These are phyloP conservation scores for Ceratina australensis DNA, from an alignment of 1,140 invertebrate genomes.

Conservation along the genomic window DNA sequence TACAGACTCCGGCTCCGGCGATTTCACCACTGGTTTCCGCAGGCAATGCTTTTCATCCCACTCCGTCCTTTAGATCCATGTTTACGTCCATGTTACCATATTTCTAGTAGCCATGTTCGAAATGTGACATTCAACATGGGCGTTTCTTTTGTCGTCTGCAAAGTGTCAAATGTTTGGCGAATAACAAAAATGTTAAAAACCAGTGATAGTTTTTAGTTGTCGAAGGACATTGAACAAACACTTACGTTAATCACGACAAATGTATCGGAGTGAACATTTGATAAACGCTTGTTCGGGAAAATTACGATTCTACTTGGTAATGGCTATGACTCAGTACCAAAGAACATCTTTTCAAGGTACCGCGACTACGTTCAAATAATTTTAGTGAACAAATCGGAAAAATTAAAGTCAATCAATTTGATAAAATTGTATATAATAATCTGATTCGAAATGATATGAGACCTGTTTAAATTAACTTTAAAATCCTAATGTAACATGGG, in stretches of 20 bases:
- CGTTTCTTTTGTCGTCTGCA: slow-evolving; percentile 68
- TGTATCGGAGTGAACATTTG: slow-evolving; percentile 11
- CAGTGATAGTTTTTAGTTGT: slow-evolving; percentile 19
- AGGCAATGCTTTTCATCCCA: too few species aligned
- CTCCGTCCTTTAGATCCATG: too few species aligned
- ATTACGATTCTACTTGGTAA: slow-evolving; percentile 24
- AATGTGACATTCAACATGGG: slow-evolving; percentile 57
- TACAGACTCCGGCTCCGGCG: too few species aligned
- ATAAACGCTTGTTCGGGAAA: slow-evolving; percentile 19
- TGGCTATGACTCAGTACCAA: slow-evolving; percentile 23
- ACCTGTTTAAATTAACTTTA: slow-evolving; percentile 9
- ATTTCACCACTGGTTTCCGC: too few species aligned
- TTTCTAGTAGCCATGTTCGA: slow-evolving; percentile 52
- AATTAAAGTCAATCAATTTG: neutral
- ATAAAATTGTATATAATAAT: slow-evolving; percentile 1
- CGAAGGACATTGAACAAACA: neutral
- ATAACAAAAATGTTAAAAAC: slow-evolving; percentile 41
- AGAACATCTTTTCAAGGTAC: slow-evolving; percentile 22
- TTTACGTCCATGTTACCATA: too few species aligned
- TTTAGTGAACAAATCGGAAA: slow-evolving; percentile 18
- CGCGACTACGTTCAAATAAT: slow-evolving; percentile 1
- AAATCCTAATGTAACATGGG: neutral
- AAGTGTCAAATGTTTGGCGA: slow-evolving; percentile 56
- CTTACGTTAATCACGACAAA: slow-evolving; percentile 3
- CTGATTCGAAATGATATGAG: slow-evolving; percentile 2